Conservation (phyloP, 1,140 invertebrate genomes). For the Tetramorium simillimum region DNA sequence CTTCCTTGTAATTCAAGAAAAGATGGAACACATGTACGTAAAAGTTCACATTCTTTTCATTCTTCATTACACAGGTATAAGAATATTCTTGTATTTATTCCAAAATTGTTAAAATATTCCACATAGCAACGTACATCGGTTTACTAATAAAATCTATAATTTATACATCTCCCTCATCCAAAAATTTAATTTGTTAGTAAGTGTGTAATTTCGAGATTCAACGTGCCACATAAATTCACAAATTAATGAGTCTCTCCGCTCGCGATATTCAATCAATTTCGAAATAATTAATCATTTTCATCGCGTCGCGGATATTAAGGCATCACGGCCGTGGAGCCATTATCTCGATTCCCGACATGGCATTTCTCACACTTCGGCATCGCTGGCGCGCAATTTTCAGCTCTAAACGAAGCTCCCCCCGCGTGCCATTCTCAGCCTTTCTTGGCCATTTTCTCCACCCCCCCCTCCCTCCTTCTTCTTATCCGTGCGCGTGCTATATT, state of each 20-base stretch:
- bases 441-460: conserved; percentile 46
- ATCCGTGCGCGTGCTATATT: conserved; percentile 78
- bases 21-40: background rate
- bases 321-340: conserved; percentile 2
- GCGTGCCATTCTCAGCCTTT: conserved; percentile 76
- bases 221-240: conserved; percentile 3
- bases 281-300: conserved; percentile 47
- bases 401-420: conserved; percentile 62
- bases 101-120: background rate
- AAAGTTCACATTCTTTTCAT: background rate
- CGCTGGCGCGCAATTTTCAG: conserved; percentile 79
- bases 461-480: conserved; percentile 53
- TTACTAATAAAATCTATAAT: background rate
- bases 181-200: conserved; percentile 8
- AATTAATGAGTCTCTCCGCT: background rate
- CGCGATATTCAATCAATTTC: background rate
- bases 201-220: background rate
- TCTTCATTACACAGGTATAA: background rate
- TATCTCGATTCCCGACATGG: conserved; percentile 44
- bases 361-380: conserved; percentile 58
- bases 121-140: background rate
- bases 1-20: too few species aligned
- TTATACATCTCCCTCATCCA: background rate
- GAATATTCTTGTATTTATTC: background rate
- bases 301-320: conserved; percentile 25